phyloP scores from a whole-genome alignment of 2,888 invertebrate species.

The Nemoura dubitans region DNA sequence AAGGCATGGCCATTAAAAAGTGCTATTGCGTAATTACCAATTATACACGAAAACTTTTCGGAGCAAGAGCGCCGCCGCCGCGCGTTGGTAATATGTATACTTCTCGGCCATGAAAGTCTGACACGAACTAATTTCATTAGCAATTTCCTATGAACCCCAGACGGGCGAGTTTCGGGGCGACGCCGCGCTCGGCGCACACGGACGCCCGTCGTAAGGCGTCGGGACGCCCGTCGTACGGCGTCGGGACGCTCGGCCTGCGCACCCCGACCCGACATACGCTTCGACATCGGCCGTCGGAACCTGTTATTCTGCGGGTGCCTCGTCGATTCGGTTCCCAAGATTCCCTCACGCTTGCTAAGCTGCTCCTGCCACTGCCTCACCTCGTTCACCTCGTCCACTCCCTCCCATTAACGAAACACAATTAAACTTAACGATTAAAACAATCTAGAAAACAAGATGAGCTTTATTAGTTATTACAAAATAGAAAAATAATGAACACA shows the following conservation, averaged over 20 bases:
- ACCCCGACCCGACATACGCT: too few species aligned
- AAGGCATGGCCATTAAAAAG: not conserved
- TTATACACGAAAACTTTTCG: not conserved
- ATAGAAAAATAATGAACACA: conserved; percentile 39
- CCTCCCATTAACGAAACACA: conserved; percentile 41
- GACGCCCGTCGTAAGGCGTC: not conserved
- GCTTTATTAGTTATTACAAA: conserved; percentile 42
- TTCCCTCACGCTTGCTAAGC: conserved; percentile 30
- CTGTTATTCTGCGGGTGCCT: not conserved
- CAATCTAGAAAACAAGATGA: conserved; percentile 39
- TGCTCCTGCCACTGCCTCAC: not conserved
- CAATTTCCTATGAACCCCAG: conserved; percentile 16
- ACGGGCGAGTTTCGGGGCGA: not conserved
- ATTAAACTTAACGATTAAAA: conserved; percentile 36
- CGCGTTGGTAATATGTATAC: not conserved
- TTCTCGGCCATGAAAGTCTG: not conserved
- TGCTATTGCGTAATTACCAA: not conserved
- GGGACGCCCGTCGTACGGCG: too few species aligned
- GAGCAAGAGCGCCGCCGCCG: not conserved
- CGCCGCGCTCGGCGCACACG: too few species aligned
- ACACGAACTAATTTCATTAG: conserved; percentile 36
- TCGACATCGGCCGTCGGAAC: not conserved
- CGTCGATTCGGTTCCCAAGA: not conserved
- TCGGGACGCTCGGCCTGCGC: too few species aligned
- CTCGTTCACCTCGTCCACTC: not conserved